A percentile compares a stretch with the other conserved stretches of the same genome.
Evolutionary conservation across 2,888 invertebrate genomes (phyloP).

Genomic region (Sussaba pulchella): DNA sequence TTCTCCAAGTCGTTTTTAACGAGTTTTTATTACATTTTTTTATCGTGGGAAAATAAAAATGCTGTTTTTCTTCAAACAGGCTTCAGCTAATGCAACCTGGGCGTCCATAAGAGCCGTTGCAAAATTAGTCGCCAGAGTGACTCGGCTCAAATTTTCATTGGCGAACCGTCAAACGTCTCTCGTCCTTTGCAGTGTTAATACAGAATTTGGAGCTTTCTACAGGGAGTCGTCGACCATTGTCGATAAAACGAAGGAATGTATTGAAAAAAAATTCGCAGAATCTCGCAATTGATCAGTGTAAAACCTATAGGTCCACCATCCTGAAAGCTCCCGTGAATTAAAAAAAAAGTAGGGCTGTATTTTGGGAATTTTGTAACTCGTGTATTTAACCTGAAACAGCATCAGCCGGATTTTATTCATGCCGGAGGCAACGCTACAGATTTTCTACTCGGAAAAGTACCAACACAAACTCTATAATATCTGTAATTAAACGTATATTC

Average conservation of each 20-base stretch:
- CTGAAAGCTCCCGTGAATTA: too few species aligned
- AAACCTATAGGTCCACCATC: too few species aligned
- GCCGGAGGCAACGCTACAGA: too few species aligned
- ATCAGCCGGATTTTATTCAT: too few species aligned
- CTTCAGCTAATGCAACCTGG: conserved; percentile 30
- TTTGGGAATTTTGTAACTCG: too few species aligned
- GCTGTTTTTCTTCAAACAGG: conserved; percentile 9
- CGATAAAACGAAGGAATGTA: conserved; percentile 42
- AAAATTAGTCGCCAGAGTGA: conserved; percentile 2
- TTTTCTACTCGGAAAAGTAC: too few species aligned
- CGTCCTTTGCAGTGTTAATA: conserved; percentile 28
- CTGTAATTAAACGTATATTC: too few species aligned
- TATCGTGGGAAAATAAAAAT: neutral
- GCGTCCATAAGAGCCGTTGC: conserved; percentile 36
- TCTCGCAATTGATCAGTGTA: neutral
- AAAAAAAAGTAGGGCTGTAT: too few species aligned
- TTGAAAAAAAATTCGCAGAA: conserved; percentile 27
- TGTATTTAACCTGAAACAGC: too few species aligned
- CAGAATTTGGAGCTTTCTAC: conserved; percentile 37
- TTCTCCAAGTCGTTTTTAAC: too few species aligned
- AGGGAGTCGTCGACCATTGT: conserved; percentile 11
- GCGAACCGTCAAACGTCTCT: conserved; percentile 34
- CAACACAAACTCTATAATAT: too few species aligned
- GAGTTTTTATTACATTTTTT: neutral
- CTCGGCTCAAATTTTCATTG: conserved; percentile 33